phyloP scores from a whole-genome alignment of 1,140 invertebrate species.

The Colletes gigas region DNA sequence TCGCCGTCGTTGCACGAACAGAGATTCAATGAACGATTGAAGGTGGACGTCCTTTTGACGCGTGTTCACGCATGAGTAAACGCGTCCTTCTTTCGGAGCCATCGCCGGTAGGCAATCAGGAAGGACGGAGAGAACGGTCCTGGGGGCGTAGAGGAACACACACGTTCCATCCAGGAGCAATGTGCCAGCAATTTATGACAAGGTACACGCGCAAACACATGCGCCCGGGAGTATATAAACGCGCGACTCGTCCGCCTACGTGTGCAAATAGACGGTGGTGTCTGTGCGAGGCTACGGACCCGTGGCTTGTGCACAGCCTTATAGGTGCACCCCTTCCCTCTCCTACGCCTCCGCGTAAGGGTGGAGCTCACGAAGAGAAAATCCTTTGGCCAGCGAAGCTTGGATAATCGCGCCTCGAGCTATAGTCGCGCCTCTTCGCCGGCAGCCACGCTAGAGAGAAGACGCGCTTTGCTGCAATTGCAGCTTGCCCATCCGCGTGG shows the following conservation, averaged over 20 bases:
- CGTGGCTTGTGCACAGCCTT: constrained; percentile 32
- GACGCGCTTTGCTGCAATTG: constrained; percentile 75
- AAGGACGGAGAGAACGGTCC: constrained; percentile 30
- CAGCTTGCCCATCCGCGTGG: constrained; percentile 75
- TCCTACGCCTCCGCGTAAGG: constrained; percentile 49
- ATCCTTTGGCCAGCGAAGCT: constrained; percentile 79
- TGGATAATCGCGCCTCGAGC: constrained; percentile 75
- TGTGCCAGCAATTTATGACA: constrained; percentile 59
- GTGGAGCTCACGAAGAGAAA: constrained; percentile 68
- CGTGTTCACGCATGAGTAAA: constrained; percentile 55
- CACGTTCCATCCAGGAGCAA: constrained; percentile 29
- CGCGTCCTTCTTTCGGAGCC: constrained; percentile 47
- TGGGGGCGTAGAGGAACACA: constrained; percentile 41
- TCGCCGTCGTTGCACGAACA: constrained; percentile 25
- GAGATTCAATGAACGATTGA: constrained; percentile 67
- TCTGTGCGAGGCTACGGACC: constrained; percentile 22
- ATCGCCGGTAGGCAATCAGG: constrained; percentile 37
- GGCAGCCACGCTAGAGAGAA: constrained; percentile 39
- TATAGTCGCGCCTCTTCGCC: constrained; percentile 64
- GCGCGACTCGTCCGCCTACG: too few species aligned
- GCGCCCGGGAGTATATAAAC: background rate
- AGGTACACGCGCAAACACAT: constrained; percentile 37
- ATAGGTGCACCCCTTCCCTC: constrained; percentile 13
- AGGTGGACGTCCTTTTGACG: constrained; percentile 62
- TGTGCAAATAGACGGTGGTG: too few species aligned